A percentile compares a stretch with the other conserved stretches of the same genome.
phyloP scores from a whole-genome alignment of 2,797 vertebrate genomes.

The Vipera latastei region DNA sequence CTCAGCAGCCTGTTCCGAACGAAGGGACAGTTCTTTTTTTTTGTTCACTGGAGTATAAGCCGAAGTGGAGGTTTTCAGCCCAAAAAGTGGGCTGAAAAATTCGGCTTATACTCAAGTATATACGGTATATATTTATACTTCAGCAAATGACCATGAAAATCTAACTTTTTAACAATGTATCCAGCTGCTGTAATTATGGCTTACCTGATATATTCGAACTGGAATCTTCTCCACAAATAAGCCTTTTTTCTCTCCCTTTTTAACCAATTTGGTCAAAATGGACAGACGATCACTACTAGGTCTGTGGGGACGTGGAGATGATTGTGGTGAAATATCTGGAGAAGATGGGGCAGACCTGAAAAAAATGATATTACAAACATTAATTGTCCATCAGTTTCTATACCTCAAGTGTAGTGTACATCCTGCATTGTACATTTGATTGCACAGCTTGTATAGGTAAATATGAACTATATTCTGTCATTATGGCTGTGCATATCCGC shows the following conservation, averaged over 20 bases:
- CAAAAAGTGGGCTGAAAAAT: too few species aligned
- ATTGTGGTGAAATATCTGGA: constrained; percentile 97
- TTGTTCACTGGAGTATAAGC: too few species aligned
- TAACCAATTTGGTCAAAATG: constrained; percentile 91
- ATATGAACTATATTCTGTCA: neutral
- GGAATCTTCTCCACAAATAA: constrained; percentile 99
- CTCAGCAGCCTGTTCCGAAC: too few species aligned
- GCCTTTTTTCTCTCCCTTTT: constrained; percentile 96
- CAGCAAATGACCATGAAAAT: neutral
- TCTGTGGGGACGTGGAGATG: constrained; percentile 93
- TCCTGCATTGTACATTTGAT: neutral
- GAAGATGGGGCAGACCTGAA: constrained; percentile 93
- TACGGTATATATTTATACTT: constrained; percentile 1
- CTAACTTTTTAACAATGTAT: accelerated
- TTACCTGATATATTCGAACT: constrained; percentile 93
- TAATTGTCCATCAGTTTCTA: neutral
- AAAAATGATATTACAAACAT: constrained; percentile 31
- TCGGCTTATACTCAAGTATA: too few species aligned
- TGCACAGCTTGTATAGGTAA: neutral
- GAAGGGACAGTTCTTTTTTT: too few species aligned
- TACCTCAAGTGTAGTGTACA: neutral
- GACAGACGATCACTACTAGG: constrained; percentile 96
- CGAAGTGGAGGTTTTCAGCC: too few species aligned
- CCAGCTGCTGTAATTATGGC: neutral
- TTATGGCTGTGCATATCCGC: too few species aligned